Percentiles rank a stretch among this genome's conserved stretches.
Evolutionary conservation across 2,888 invertebrate genomes (phyloP).

Genomic region (Drosophila kambysellisi): DNA sequence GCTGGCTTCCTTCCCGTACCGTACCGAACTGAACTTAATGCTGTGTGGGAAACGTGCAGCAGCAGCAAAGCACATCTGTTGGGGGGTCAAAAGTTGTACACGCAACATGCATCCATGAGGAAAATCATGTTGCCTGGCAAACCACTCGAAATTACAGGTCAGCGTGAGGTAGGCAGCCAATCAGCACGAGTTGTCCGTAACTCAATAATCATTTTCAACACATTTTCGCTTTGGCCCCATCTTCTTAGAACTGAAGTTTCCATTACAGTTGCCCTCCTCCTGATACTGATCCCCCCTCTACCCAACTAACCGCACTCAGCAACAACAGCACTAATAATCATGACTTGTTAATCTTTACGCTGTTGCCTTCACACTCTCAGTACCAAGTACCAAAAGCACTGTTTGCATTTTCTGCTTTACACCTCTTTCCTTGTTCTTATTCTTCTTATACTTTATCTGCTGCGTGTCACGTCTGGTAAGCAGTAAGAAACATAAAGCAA

Average conservation of each 20-base stretch:
- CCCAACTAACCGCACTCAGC: background rate
- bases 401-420: slow-evolving; percentile 7
- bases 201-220: slow-evolving; percentile 48
- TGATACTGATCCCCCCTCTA: background rate
- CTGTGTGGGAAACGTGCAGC: slow-evolving; percentile 23
- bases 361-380: slow-evolving; percentile 55
- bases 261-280: background rate
- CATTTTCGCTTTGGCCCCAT: slow-evolving; percentile 25
- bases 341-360: slow-evolving; percentile 81
- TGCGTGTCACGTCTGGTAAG: slow-evolving; percentile 38
- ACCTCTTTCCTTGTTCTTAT: background rate
- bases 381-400: slow-evolving; percentile 15
- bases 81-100: slow-evolving; percentile 64
- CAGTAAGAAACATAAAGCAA: slow-evolving; percentile 20
- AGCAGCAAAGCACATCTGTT: slow-evolving; percentile 23
- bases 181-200: slow-evolving; percentile 32
- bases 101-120: slow-evolving; percentile 42
- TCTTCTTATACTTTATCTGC: slow-evolving; percentile 17
- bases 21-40: background rate
- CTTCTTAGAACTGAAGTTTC: slow-evolving; percentile 10
- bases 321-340: slow-evolving; percentile 75
- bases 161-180: slow-evolving; percentile 46
- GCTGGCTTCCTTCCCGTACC: background rate
- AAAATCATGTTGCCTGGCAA: slow-evolving; percentile 40
- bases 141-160: slow-evolving; percentile 54